Evolutionary conservation across 2,888 invertebrate species (phyloP).

Genomic region (Drosophila nigritarsus): DNA sequence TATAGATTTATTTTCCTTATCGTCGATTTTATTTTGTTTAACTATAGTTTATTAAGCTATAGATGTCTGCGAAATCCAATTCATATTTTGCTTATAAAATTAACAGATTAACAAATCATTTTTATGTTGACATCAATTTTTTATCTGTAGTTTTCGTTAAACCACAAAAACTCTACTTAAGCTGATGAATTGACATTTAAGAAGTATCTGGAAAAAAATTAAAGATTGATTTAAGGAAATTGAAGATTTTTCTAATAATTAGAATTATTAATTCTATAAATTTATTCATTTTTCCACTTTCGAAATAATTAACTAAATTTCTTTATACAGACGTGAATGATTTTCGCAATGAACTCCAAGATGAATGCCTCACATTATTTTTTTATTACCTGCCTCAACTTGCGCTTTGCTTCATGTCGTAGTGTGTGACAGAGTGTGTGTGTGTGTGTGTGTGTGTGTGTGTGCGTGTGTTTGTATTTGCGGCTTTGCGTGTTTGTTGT

Average conservation of each 20-base stretch:
- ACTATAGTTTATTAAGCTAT: neutral
- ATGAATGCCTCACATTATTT: constrained; percentile 39
- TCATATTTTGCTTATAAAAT: neutral
- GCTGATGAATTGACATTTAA: neutral
- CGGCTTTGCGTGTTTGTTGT: constrained; percentile 43
- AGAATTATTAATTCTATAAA: neutral
- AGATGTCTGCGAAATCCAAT: neutral
- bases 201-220: neutral
- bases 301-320: neutral
- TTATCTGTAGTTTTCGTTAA: rapidly evolving
- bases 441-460: constrained; percentile 6
- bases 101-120: neutral
- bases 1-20: constrained; percentile 3
- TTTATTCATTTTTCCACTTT: neutral
- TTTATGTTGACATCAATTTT: neutral
- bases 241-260: neutral
- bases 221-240: neutral
- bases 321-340: constrained; percentile 41
- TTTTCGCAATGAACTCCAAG: constrained; percentile 29
- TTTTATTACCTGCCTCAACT: constrained; percentile 67
- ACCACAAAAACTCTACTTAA: neutral
- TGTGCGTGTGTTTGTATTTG: constrained; percentile 21
- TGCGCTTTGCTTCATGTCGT: constrained; percentile 52
- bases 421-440: constrained; percentile 11
- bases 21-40: neutral